These are phyloP conservation scores for Caenorhabditis angaria DNA, from an alignment of 2,888 invertebrate genomes.

Conservation along the genomic window DNA sequence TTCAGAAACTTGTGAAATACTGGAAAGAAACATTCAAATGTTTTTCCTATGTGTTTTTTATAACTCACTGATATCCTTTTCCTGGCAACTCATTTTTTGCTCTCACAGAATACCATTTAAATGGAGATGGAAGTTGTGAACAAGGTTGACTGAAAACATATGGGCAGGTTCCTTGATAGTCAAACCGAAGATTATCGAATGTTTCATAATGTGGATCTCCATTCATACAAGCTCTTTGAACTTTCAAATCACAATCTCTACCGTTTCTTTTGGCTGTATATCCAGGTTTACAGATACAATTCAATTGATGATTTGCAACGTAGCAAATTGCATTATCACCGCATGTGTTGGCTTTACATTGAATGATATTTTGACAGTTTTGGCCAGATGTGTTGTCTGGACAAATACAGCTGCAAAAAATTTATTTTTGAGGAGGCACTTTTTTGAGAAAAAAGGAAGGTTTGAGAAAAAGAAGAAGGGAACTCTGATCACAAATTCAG, in stretches of 20 bases:
- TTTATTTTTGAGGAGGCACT: too few relatives aligned
- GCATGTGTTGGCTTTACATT: conserved; percentile 47
- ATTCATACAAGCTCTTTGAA: conserved; percentile 47
- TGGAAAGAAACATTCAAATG: conserved; percentile 24
- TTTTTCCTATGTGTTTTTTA: not conserved
- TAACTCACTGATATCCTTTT: conserved; percentile 36
- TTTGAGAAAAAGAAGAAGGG: not conserved
- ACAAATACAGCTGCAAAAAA: conserved; percentile 71
- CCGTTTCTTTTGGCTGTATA: conserved; percentile 45
- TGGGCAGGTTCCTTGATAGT: conserved; percentile 69
- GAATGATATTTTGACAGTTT: conserved; percentile 77
- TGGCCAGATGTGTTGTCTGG: conserved; percentile 80
- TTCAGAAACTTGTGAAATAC: conserved; percentile 55
- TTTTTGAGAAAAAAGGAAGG: not conserved
- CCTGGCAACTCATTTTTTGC: conserved; percentile 53
- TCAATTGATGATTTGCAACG: conserved; percentile 56
- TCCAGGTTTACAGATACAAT: conserved; percentile 61
- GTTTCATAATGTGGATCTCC: conserved; percentile 72
- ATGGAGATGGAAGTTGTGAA: conserved; percentile 34
- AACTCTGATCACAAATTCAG: not conserved
- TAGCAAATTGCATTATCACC: conserved; percentile 59
- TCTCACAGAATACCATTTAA: conserved; percentile 48
- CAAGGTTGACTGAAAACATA: conserved; percentile 67
- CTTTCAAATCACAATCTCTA: conserved; percentile 35
- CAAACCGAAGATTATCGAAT: conserved; percentile 68